A percentile compares a stretch with the other conserved stretches of the same genome.
These are phyloP conservation scores for Paramormyrops hopkinsi DNA, from an alignment of 2,797 vertebrate species.

Conservation along the genomic window DNA sequence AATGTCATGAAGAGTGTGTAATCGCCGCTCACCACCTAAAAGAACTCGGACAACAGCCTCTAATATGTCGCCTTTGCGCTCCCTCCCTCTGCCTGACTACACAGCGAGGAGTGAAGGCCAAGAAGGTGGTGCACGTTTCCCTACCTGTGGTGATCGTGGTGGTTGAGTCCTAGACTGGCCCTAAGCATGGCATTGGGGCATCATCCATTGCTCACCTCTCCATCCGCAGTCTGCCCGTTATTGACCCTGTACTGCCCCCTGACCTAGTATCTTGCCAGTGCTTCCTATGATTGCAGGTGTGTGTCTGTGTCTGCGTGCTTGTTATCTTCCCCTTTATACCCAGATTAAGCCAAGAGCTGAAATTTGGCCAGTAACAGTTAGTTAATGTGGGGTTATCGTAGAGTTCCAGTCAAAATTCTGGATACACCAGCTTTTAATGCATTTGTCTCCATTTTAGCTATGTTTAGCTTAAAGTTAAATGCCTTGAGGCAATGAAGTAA, in stretches of 20 bases:
- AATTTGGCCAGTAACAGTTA: neutral
- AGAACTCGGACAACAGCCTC: neutral
- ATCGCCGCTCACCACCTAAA: neutral
- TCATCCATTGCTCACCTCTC: neutral
- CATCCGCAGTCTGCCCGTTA: neutral
- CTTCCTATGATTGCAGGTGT: neutral
- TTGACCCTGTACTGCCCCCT: neutral
- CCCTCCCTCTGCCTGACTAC: constrained; percentile 4
- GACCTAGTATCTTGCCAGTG: neutral
- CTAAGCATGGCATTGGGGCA: constrained; percentile 8
- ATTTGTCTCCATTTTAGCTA: neutral
- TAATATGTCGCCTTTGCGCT: neutral
- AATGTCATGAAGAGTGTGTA: neutral
- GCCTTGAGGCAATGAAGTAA: neutral
- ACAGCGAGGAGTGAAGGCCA: constrained; percentile 17
- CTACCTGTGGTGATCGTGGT: neutral
- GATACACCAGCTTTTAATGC: neutral
- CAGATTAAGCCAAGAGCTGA: neutral
- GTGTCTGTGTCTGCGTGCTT: neutral
- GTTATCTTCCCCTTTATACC: neutral
- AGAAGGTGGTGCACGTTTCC: constrained; percentile 17
- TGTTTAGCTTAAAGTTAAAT: neutral
- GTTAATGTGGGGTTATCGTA: neutral
- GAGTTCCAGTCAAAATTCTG: neutral
- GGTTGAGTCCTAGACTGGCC: neutral